A percentile compares a stretch with the other conserved stretches of the same genome.
phyloP scores from a whole-genome alignment of 2,797 vertebrate genomes.

The Clamator glandarius region DNA sequence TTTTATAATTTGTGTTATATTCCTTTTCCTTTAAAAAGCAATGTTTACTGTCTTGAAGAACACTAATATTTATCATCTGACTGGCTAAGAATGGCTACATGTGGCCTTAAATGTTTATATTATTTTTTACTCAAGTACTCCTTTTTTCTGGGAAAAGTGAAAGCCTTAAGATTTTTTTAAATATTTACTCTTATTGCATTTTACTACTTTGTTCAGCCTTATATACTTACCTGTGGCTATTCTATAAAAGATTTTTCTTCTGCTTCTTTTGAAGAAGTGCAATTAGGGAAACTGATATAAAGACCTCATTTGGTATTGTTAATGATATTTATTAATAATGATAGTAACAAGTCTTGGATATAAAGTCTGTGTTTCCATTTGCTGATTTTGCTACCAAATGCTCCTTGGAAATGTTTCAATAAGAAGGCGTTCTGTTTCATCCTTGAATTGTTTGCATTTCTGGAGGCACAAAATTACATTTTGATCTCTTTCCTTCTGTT shows the following conservation, averaged over 20 bases:
- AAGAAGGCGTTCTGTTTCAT: neutral
- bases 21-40: neutral
- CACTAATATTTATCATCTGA: neutral
- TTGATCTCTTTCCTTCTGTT: constrained; percentile 16
- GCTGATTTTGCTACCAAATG: neutral
- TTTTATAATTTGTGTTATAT: neutral
- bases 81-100: neutral
- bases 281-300: neutral
- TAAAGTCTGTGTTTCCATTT: neutral
- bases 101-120: neutral
- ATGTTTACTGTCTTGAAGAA: fast-evolving
- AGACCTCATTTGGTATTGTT: neutral
- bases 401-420: neutral
- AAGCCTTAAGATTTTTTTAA: neutral
- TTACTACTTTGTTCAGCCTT: neutral
- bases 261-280: neutral
- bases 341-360: neutral
- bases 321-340: neutral
- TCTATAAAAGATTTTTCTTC: neutral
- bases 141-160: neutral
- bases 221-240: neutral
- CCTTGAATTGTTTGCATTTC: neutral
- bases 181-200: neutral
- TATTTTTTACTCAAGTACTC: neutral
- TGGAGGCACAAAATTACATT: neutral